Base-by-base conservation (phyloP, 2,113 vertebrate genomes). In the Meleagris gallopavo region DNA sequence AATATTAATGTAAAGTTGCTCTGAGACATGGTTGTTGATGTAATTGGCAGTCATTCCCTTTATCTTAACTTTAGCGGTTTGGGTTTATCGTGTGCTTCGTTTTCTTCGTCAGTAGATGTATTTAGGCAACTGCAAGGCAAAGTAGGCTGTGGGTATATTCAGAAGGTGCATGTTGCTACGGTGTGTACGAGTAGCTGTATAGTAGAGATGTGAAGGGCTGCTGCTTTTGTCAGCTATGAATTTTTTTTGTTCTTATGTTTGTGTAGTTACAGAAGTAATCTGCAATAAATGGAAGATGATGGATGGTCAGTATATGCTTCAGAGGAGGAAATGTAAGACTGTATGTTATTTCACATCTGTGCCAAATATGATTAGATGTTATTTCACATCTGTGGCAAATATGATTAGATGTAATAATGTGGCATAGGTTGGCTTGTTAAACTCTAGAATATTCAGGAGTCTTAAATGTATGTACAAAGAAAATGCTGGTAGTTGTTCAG, bases 391-490 rank as follows among this genome's bases (percentile, higher is more conserved):
- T 72, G 6, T 82, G 60, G 18, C 43, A 70, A 73, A 27, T 24
- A 12, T 17, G 27, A 11, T 24, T 30, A 32, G 52, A 50, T 67
- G 43, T 87, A 66, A 32, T 78, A 36, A 82, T 52, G 36, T 92
- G 50, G 30, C 22, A 11, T 22, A 36, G 0, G 0, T 9, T 48
- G 48, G 30, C 3, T 1, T 55, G 30, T 21, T 75, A 38, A 87
- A 60, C 13, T 78, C 46, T 22, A n/a, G 29, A 54, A 38, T 60
- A 11, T 43, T 55, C 65, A 57, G 52, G 20, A 45, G 21, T 85
- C 24, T 92, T 78, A 48, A 93, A 69, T 52, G 5, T 30, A 32
- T 22, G 16, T 78, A 43, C 11, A 60, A 5, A 77, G 48, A 81
- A 1, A 2, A 34, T 3, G 5, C 27, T 48, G 66, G n/a, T 34